phyloP scores from a whole-genome alignment of 1,140 invertebrate genomes.

The Drosophila pachea region DNA sequence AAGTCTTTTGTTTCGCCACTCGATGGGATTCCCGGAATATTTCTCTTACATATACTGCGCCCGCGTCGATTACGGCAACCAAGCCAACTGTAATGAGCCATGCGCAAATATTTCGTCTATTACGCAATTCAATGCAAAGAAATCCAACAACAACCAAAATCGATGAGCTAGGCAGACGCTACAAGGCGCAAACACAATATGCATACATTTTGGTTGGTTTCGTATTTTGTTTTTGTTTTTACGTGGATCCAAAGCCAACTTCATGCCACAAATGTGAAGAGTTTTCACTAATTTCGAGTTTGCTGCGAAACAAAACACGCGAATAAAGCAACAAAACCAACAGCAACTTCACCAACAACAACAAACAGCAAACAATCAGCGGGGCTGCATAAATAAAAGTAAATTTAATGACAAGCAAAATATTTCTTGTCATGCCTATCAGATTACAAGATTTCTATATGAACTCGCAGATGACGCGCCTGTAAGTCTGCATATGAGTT shows the following conservation, averaged over 20 bases:
- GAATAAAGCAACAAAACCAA: slow-evolving; percentile 58
- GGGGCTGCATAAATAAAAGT: slow-evolving; percentile 76
- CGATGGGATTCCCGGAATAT: slow-evolving; percentile 56
- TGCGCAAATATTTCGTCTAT: slow-evolving; percentile 75
- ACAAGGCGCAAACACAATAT: slow-evolving; percentile 65
- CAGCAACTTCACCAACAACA: slow-evolving; percentile 44
- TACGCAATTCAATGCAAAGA: slow-evolving; percentile 55
- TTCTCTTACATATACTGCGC: slow-evolving; percentile 51
- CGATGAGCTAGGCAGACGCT: slow-evolving; percentile 59
- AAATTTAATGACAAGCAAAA: slow-evolving; percentile 78
- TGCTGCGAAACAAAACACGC: slow-evolving; percentile 73
- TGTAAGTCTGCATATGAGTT: slow-evolving; percentile 39
- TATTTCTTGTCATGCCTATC: slow-evolving; percentile 77
- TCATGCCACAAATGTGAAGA: slow-evolving; percentile 68
- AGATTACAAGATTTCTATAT: slow-evolving; percentile 77
- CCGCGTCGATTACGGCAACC: slow-evolving; percentile 65
- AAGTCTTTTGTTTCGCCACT: slow-evolving; percentile 75
- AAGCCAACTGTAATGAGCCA: slow-evolving; percentile 70
- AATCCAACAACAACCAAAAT: slow-evolving; percentile 54
- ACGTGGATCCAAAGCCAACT: slow-evolving; percentile 50
- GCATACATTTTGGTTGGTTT: slow-evolving; percentile 46
- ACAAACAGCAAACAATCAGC: slow-evolving; percentile 61
- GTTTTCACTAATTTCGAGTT: slow-evolving; percentile 74
- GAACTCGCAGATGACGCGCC: slow-evolving; percentile 67
- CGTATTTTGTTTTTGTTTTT: slow-evolving; percentile 2